Conservation (phyloP, 2,113 vertebrate genomes). For the Varanus salvator region DNA sequence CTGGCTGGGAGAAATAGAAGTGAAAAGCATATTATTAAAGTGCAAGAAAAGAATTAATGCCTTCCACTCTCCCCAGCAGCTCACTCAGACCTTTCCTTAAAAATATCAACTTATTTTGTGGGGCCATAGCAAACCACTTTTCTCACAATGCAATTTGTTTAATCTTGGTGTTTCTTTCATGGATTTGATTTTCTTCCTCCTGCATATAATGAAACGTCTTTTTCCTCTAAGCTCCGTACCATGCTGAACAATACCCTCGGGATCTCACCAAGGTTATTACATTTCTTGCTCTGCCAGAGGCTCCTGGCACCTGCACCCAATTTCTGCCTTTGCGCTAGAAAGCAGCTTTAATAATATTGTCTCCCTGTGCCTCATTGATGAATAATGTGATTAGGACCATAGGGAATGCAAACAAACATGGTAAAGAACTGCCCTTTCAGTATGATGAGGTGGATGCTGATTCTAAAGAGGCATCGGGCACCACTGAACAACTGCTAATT, state of each 20-base stretch:
- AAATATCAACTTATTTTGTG: neutral
- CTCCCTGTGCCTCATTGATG: slow-evolving; percentile 55
- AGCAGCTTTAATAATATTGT: slow-evolving; percentile 47
- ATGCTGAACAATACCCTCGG: slow-evolving; percentile 46
- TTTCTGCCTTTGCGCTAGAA: slow-evolving; percentile 51
- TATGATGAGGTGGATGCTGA: slow-evolving; percentile 57
- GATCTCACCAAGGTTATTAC: slow-evolving; percentile 69
- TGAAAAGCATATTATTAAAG: slow-evolving; percentile 3
- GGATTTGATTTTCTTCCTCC: slow-evolving; percentile 60
- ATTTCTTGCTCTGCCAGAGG: slow-evolving; percentile 59
- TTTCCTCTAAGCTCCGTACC: slow-evolving; percentile 43
- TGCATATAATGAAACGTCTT: slow-evolving; percentile 55
- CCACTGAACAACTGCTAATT: slow-evolving; percentile 58
- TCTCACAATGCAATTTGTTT: slow-evolving; percentile 38
- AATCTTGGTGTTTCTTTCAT: slow-evolving; percentile 56
- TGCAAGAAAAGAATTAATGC: slow-evolving; percentile 3
- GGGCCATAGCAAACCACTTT: slow-evolving; percentile 25
- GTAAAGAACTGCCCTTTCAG: slow-evolving; percentile 61
- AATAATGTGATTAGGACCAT: slow-evolving; percentile 66
- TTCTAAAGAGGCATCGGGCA: slow-evolving; percentile 41
- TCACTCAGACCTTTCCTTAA: neutral
- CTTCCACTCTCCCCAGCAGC: slow-evolving; percentile 18
- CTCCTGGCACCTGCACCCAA: slow-evolving; percentile 43
- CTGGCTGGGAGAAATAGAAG: neutral
- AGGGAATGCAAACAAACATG: slow-evolving; percentile 63